Base-by-base conservation (phyloP, 2,797 vertebrate genomes). In the Benthosema pterotum region DNA sequence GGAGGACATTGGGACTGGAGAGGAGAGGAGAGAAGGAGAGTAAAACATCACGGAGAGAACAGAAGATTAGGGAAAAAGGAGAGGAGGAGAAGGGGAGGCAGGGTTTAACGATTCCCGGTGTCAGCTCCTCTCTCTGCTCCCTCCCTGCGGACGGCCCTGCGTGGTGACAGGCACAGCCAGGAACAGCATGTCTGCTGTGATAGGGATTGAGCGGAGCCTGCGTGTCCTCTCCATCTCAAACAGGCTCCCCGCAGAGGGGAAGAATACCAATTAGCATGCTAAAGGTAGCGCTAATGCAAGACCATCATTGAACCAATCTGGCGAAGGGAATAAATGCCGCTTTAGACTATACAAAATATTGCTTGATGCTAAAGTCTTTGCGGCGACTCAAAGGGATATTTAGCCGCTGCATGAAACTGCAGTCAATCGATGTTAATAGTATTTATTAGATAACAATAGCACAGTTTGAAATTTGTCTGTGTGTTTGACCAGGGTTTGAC, bases 181-280 rank as follows among this genome's bases (percentile, higher is more conserved):
- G 45, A 86, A 62, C 69, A 77, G 65, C 76, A 72, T 67, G 65
- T 80, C 69, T 70, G 80, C 77, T 61, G 57, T 74, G 78, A 79
- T 62, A 82, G 68, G 61, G 82, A 87, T 85, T 48, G 71, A 88
- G 76, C 59, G 18, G 63, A 63, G 74, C 78, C 87, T 75, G 65
- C 59, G 65, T 80, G 74, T 85, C 70, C 79, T 75, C 74, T 85
- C 83, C 82, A 82, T 89, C 81, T 88, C 76, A 88, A 90, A 87
- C 84, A 88, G 88, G 69, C 86, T 86, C 86, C 87, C 87, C 69
- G 72, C 79, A 67, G 80, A 77, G 84, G 67, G 63, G 78, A 69
- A 87, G 79, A 88, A 88, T 86, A 80, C 84, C 79, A 88, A 91
- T 93, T 91, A 92, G 81, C 89, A 92, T 91, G 89, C 85, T 85